Conservation (phyloP, 2,113 vertebrate genomes). For the Callaeas wilsoni region DNA sequence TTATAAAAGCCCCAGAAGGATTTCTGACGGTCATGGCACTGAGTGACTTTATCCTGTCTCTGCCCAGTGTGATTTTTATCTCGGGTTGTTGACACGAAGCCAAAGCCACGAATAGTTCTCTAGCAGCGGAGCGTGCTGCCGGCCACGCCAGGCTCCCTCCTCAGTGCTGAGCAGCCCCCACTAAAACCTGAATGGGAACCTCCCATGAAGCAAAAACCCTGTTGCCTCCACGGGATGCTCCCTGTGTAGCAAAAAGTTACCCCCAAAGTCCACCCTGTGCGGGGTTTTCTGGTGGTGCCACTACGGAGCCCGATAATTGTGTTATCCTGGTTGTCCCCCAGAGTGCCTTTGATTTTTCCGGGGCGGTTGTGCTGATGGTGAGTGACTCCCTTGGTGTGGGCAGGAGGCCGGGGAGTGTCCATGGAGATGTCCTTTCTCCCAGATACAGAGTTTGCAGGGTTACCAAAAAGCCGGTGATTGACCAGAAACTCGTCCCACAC, state of each 20-base stretch:
- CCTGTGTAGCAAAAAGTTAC: neutral
- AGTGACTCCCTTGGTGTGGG: neutral
- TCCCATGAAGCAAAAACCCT: rapidly evolving
- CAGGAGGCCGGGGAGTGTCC: neutral
- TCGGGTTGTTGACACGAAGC: neutral
- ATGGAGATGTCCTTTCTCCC: neutral
- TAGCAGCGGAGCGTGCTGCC: constrained; percentile 9
- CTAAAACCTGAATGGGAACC: rapidly evolving
- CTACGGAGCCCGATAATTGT: neutral
- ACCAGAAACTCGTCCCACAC: neutral
- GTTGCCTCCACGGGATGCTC: rapidly evolving
- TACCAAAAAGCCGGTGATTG: no score
- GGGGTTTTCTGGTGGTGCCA: neutral
- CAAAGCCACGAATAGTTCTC: constrained; percentile 22
- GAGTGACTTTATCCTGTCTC: neutral
- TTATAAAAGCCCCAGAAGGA: neutral
- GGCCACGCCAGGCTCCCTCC: neutral
- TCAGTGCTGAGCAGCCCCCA: rapidly evolving
- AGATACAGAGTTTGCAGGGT: rapidly evolving
- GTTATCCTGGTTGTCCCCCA: neutral
- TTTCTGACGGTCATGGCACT: neutral
- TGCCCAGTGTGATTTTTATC: constrained; percentile 8
- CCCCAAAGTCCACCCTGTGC: rapidly evolving
- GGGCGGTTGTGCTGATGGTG: neutral
- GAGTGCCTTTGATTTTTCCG: neutral